Percentiles rank a stretch among this genome's conserved stretches.
Evolutionary conservation across 2,797 vertebrate genomes (phyloP).

Genomic region (Hirundo rustica): DNA sequence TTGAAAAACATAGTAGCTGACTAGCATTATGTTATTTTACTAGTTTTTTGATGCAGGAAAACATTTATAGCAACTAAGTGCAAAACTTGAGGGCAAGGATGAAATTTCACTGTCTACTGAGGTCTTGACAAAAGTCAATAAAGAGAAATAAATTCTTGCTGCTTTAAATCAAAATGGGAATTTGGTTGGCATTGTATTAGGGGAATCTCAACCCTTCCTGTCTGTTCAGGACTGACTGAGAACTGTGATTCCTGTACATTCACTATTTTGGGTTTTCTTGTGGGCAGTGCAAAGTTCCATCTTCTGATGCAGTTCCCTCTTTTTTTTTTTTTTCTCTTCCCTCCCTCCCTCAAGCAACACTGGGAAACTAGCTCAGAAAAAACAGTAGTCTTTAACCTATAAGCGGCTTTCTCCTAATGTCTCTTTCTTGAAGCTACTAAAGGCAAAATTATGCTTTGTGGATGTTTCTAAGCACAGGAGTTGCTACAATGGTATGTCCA

Average conservation of each 20-base stretch:
- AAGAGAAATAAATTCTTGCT: not conserved
- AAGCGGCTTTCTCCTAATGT: not conserved
- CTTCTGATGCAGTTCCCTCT: not conserved
- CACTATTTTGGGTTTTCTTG: fast-evolving
- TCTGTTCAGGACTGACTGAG: not conserved
- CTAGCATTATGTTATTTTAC: not conserved
- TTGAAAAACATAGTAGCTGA: not conserved
- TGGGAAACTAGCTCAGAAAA: not conserved
- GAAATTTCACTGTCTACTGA: not conserved
- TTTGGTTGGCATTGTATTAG: not conserved
- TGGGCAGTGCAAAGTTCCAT: not conserved
- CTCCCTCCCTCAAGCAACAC: not conserved
- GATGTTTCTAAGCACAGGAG: not conserved
- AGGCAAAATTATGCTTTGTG: not conserved
- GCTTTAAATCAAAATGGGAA: not conserved
- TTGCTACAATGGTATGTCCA: not conserved
- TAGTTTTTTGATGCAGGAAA: not conserved
- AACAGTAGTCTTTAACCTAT: not conserved
- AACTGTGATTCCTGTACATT: not conserved
- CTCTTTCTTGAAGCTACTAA: not conserved
- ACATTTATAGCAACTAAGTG: not conserved
- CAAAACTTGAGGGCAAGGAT: not conserved
- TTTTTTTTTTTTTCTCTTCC: not conserved
- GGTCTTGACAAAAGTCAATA: not conserved
- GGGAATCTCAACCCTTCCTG: not conserved